Evolutionary conservation across 2,888 invertebrate species (phyloP).

Genomic region (Altica lythri): DNA sequence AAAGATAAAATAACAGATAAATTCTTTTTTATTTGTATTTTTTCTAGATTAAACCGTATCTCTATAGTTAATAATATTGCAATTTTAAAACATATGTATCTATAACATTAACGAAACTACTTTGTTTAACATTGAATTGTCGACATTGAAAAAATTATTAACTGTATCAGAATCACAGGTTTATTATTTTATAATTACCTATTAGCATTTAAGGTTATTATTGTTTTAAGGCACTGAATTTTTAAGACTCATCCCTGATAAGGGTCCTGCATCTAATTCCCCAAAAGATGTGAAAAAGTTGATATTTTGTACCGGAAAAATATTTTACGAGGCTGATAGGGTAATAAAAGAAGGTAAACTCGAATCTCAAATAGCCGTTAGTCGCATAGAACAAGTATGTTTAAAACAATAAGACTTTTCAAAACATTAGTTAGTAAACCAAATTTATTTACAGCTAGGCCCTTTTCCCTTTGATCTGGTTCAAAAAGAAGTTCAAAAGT

Average conservation of each 20-base stretch:
- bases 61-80: too few species aligned
- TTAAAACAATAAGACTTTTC: background rate
- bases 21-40: too few species aligned
- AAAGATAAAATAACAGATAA: too few species aligned
- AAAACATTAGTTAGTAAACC: background rate
- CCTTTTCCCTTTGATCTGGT: constrained; percentile 95
- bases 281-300: constrained; percentile 74
- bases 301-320: constrained; percentile 87
- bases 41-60: too few species aligned
- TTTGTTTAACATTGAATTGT: too few species aligned
- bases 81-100: too few species aligned
- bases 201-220: too few species aligned
- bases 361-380: constrained; percentile 76
- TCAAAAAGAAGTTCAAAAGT: constrained; percentile 80
- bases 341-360: constrained; percentile 71
- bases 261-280: constrained; percentile 66
- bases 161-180: too few species aligned
- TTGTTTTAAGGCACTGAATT: constrained; percentile 69
- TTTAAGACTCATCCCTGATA: constrained; percentile 78
- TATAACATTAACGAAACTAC: too few species aligned
- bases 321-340: constrained; percentile 88
- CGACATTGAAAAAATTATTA: too few species aligned
- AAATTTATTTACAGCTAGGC: constrained; percentile 66
- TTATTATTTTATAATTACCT: too few species aligned
- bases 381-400: constrained; percentile 83